Evolutionary conservation across 2,888 invertebrate species (phyloP), one percentile per base, ranked within the genome.

Genomic region (Megalurothrips usitatus): DNA sequence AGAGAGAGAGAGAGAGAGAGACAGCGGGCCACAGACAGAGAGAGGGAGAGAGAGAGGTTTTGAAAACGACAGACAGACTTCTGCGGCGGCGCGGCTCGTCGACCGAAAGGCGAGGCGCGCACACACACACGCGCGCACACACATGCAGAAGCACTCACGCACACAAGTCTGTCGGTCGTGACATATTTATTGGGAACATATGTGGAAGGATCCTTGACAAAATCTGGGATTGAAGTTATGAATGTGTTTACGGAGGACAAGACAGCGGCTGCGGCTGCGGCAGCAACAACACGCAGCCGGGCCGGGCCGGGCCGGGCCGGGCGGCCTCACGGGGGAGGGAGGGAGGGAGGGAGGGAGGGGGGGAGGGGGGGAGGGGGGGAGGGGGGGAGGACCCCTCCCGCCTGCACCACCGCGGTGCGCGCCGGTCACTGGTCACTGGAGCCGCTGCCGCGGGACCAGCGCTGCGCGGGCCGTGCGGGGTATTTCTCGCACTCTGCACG

Each of bases 171-270:
- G 68, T 75, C 68, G 68, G 12, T 26, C 68, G 68, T 75, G 68
- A 75, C 68, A 75, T 75, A 75, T 75, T 75, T 75, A 75, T 75
- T 75, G 68, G 26, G 68, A 26, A 75, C 68, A 75, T 75, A 75
- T 75, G 68, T 75, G 68, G 58, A 58, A 58, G 58, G 68, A 75
- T 75, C 68, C 68, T 75, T 75, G 68, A 75, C 68, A 75, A 75
- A 75, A 75, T 75, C 68, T 75, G 68, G 68, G 68, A 75, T 75
- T 75, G 23, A 26, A 75, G 68, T 75, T 75, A 75, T 75, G 68
- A 75, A 75, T 75, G 68, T 75, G 68, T 75, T 75, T 75, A 75
- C 68, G 26, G 68, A 58, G 58, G 58, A 58, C 58, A 58, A 58
- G 58, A 43, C 34, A 43, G 34, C 34, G 34, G 34, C 34, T 43